These are phyloP conservation scores for Halyomorpha halys DNA, from an alignment of 1,140 invertebrate species.

Conservation along the genomic window DNA sequence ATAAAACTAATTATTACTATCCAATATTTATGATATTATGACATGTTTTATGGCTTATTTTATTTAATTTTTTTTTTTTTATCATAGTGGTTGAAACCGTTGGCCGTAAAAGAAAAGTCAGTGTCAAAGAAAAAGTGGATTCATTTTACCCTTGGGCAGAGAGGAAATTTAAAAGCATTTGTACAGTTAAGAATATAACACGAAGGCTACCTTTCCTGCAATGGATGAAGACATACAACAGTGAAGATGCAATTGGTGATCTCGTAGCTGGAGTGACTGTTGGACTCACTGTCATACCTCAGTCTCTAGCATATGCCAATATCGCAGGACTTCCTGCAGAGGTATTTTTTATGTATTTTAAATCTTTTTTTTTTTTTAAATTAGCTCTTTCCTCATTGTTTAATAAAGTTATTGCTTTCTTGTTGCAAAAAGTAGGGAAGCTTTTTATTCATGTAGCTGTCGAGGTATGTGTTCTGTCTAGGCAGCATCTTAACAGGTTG, in stretches of 20 bases:
- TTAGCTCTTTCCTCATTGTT: too few species aligned
- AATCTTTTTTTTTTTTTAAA: too few species aligned
- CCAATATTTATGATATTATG: too few species aligned
- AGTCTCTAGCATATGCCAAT: slow-evolving; percentile 71
- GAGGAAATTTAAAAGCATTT: slow-evolving; percentile 35
- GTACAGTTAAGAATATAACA: slow-evolving; percentile 54
- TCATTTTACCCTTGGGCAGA: slow-evolving; percentile 34
- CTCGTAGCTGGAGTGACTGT: slow-evolving; percentile 77
- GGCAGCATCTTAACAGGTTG: too few species aligned
- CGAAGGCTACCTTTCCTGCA: slow-evolving; percentile 56
- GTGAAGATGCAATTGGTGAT: slow-evolving; percentile 57
- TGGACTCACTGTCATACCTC: slow-evolving; percentile 72
- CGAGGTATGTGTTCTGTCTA: too few species aligned
- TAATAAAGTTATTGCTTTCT: too few species aligned
- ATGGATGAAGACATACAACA: slow-evolving; percentile 63
- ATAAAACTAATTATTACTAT: too few species aligned
- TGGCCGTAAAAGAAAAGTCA: slow-evolving; percentile 32
- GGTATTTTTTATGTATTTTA: slow-evolving; percentile 36
- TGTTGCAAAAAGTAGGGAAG: too few species aligned
- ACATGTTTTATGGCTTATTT: too few species aligned
- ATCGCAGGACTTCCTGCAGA: slow-evolving; percentile 67
- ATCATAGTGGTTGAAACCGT: slow-evolving; percentile 38
- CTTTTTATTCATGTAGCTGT: too few species aligned
- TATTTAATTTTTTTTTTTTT: too few species aligned
- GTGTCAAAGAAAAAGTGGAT: slow-evolving; percentile 33